Base-by-base conservation (phyloP, 2,797 vertebrate genomes). In the Dryobates pubescens region DNA sequence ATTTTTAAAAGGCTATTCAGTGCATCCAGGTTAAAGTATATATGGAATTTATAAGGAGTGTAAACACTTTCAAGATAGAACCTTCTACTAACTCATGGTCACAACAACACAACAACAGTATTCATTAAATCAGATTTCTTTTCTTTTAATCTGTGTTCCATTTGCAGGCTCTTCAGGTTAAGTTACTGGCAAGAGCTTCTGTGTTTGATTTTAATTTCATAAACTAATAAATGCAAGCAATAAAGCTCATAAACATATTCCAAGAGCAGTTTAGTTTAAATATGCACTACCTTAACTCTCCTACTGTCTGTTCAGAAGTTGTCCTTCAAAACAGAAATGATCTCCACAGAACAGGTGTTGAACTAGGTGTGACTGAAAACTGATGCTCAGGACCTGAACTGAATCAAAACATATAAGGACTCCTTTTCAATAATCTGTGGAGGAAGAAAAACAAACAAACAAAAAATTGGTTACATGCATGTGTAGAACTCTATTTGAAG, bases 211-310 rank as follows among this genome's bases (percentile, higher is more conserved):
- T 89, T 17, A 64, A 78, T 32, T 75, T 84, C 47, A 58, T 47
- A 62, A 76, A 76, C 9, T 13, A 59, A 64, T 38, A 67, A 68
- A 47, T 47, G 8, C 13, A 86, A 69, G 30, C 20, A 78, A 59
- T 47, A 82, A 62, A 8, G 4, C 7, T 20, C 34, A 83, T 53
- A 63, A 86, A 34, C 9, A 59, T 57, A 49, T 62, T 47, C 11
- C 24, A 64, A 83, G 91, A 73, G 3, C 9, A 89, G 12, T 67
- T 72, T 68, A 76, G 18, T 81, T 80, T 65, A 86, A 95, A 81
- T 49, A 84, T 65, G 2, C 64, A 81, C 16, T 97, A 97, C 96
- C 96, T 97, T 30, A 53, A 38, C 59, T 91, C 77, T 91, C 47
- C 77, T 83, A 68, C 53, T 73, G n/a, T 17, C 17, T 36, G 75